Percentiles rank a stretch among this genome's conserved stretches.
Conservation (phyloP, 1,140 invertebrate genomes). For the Neoseiulus cucumeris region DNA sequence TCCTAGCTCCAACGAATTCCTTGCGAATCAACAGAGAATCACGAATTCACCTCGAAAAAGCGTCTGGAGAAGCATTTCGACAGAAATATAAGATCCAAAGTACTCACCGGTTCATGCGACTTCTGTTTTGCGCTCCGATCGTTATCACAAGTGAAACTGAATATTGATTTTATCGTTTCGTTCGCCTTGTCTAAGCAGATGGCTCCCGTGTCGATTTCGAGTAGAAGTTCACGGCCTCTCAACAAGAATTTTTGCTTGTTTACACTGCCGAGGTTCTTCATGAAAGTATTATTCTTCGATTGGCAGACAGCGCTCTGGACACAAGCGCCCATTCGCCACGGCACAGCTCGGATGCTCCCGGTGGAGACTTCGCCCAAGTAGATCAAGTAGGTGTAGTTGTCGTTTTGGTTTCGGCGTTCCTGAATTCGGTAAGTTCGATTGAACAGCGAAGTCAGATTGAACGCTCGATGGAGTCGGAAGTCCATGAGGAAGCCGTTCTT, state of each 20-base stretch:
- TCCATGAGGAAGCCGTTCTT: neutral
- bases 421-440: neutral
- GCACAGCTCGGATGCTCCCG: neutral
- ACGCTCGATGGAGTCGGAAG: neutral
- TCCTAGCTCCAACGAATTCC: no score
- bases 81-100: no score
- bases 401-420: neutral
- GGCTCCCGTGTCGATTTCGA: neutral
- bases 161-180: neutral
- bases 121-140: neutral
- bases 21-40: no score
- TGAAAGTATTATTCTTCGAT: slow-evolving; percentile 15
- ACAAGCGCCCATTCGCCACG: slow-evolving; percentile 14
- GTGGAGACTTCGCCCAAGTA: slow-evolving; percentile 12
- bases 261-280: slow-evolving; percentile 19
- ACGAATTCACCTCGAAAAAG: no score
- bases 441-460: neutral
- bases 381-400: slow-evolving; percentile 18
- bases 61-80: no score
- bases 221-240: slow-evolving; percentile 11
- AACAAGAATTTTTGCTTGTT: slow-evolving; percentile 15
- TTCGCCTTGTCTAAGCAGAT: neutral
- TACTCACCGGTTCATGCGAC: no score
- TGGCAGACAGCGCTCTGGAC: slow-evolving; percentile 19
- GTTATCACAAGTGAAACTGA: neutral